Conservation (phyloP, 1,140 invertebrate species). For the Ostrea denselamellosa region DNA sequence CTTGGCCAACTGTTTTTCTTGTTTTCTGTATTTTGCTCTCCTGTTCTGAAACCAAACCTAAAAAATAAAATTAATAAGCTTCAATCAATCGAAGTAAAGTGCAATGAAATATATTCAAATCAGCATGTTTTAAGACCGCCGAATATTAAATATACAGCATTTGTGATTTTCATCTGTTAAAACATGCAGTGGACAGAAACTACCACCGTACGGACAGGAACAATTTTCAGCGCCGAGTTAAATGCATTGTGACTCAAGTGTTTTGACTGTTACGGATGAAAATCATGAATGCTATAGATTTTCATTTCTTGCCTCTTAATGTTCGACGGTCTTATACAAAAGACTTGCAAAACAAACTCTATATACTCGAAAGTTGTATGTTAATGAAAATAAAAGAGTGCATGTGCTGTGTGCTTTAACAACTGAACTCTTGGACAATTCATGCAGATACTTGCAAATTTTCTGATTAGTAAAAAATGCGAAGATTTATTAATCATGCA, state of each 20-base stretch:
- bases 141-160: too few relatives aligned
- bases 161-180: too few relatives aligned
- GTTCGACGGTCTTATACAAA: background rate
- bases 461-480: background rate
- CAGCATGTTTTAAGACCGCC: too few relatives aligned
- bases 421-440: background rate
- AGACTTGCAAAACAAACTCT: background rate
- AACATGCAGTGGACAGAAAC: too few relatives aligned
- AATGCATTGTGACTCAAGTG: background rate
- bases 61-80: background rate
- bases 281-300: too few relatives aligned
- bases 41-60: constrained; percentile 80
- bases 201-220: background rate
- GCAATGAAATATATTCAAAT: too few relatives aligned
- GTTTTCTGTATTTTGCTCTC: constrained; percentile 79
- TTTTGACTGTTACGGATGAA: too few relatives aligned
- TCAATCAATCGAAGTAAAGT: background rate
- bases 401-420: background rate
- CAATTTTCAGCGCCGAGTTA: background rate
- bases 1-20: constrained; percentile 79
- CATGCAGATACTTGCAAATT: background rate
- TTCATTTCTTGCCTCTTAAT: too few relatives aligned
- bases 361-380: background rate
- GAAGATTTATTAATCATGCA: constrained; percentile 28
- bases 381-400: background rate